Conservation (phyloP, 92 coral and sea anemone species). For the Palythoa caribaeorum region DNA sequence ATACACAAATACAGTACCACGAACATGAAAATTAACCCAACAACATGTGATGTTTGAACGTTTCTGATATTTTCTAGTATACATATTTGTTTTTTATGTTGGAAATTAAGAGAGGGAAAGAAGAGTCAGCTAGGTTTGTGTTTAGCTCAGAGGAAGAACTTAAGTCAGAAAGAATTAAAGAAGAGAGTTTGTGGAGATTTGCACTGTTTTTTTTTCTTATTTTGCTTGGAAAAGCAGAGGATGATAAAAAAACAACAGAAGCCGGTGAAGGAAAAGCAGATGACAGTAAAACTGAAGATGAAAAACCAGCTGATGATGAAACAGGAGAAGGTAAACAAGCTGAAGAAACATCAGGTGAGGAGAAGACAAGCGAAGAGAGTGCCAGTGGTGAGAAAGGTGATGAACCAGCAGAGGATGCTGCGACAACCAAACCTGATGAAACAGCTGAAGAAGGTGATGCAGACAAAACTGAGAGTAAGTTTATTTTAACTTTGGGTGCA, state of each 20-base stretch:
- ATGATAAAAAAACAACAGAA: slow-evolving; percentile 56
- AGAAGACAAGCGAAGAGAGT: slow-evolving; percentile 32
- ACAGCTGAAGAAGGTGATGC: slow-evolving; percentile 32
- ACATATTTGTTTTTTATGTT: too few relatives aligned
- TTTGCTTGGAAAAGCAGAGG: slow-evolving; percentile 35
- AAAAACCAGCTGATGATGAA: slow-evolving; percentile 13
- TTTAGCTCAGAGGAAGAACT: background rate
- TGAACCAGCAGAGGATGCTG: background rate
- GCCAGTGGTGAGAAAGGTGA: background rate
- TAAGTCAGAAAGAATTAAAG: background rate
- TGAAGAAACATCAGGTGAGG: slow-evolving; percentile 52
- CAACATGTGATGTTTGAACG: too few relatives aligned
- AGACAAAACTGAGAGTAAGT: slow-evolving; percentile 17
- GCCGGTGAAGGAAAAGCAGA: too few relatives aligned
- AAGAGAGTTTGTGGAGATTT: background rate
- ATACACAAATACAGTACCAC: too few relatives aligned
- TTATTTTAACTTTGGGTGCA: background rate
- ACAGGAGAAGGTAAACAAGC: slow-evolving; percentile 37
- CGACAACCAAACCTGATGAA: slow-evolving; percentile 14
- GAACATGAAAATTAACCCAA: too few relatives aligned
- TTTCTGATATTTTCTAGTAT: too few relatives aligned
- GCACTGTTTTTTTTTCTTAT: background rate
- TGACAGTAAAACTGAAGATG: background rate
- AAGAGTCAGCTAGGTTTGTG: too few relatives aligned
- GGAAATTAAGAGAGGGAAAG: too few relatives aligned